Evolutionary conservation across 1,140 invertebrate species (phyloP).

Genomic region (Cherax destructor): DNA sequence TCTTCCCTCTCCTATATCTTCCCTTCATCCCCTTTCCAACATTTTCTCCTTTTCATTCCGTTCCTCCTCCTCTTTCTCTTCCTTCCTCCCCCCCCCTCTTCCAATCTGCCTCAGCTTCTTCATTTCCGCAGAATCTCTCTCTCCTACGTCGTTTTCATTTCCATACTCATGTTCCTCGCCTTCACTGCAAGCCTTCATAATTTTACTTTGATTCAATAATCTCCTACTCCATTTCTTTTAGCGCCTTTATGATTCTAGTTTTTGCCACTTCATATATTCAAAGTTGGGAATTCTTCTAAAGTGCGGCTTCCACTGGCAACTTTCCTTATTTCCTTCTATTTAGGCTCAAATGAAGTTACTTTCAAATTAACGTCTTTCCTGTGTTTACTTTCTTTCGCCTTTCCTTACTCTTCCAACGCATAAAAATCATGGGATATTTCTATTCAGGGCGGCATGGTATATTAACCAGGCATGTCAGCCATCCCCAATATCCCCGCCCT

Average conservation of each 20-base stretch:
- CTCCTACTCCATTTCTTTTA: constrained; percentile 5
- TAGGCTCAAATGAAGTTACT: too few species aligned
- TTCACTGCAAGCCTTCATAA: not conserved
- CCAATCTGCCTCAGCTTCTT: not conserved
- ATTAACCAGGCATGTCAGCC: too few species aligned
- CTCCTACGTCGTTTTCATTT: not conserved
- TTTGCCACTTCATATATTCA: not conserved
- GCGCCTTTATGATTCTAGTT: not conserved
- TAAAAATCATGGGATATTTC: not conserved
- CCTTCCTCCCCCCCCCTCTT: not conserved
- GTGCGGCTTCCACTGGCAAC: not conserved
- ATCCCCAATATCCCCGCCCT: too few species aligned
- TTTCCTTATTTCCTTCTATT: not conserved
- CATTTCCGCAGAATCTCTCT: constrained; percentile 3
- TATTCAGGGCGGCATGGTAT: too few species aligned
- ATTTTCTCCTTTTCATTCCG: not conserved
- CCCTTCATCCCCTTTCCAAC: not conserved
- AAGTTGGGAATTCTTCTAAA: not conserved
- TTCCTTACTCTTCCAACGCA: not conserved
- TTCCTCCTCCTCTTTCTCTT: not conserved
- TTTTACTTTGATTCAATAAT: constrained; percentile 6
- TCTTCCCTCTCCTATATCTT: too few species aligned
- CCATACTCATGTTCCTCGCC: constrained; percentile 2
- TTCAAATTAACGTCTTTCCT: too few species aligned
- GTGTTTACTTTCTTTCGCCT: not conserved